Conservation (phyloP, 2,113 vertebrate species). For the Phocoena phocoena region DNA sequence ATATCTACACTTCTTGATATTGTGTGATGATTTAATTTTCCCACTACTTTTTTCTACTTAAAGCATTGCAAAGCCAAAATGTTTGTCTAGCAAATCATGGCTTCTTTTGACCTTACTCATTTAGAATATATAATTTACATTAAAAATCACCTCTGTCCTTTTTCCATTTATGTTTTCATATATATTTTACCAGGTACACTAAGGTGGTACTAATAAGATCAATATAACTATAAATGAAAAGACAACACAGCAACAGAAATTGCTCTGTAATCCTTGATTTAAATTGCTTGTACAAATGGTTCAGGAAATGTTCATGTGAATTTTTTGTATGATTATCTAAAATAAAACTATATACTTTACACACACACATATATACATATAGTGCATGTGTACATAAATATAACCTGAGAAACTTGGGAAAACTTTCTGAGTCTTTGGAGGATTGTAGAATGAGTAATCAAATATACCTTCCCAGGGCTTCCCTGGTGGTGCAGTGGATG, state of each 20-base stretch:
- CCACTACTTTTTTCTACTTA: neutral
- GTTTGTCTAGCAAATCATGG: neutral
- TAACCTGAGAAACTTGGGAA: neutral
- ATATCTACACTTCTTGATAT: neutral
- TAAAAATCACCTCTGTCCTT: neutral
- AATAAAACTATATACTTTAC: neutral
- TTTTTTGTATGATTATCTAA: neutral
- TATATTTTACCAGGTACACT: neutral
- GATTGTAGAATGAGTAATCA: neutral
- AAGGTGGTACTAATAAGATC: neutral
- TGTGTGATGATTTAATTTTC: neutral
- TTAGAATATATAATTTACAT: neutral
- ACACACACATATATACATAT: neutral
- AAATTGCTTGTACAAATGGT: neutral
- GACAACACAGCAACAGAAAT: neutral
- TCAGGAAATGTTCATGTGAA: neutral
- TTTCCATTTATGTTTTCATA: neutral
- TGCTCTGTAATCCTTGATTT: neutral
- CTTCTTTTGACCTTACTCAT: neutral
- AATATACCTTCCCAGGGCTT: neutral
- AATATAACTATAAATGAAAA: neutral
- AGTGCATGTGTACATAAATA: neutral
- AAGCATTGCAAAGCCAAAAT: neutral
- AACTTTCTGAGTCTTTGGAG: neutral
- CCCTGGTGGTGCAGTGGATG: no score